Base-by-base conservation (phyloP, 1,140 invertebrate species). In the Drosophila nigrodunni region DNA sequence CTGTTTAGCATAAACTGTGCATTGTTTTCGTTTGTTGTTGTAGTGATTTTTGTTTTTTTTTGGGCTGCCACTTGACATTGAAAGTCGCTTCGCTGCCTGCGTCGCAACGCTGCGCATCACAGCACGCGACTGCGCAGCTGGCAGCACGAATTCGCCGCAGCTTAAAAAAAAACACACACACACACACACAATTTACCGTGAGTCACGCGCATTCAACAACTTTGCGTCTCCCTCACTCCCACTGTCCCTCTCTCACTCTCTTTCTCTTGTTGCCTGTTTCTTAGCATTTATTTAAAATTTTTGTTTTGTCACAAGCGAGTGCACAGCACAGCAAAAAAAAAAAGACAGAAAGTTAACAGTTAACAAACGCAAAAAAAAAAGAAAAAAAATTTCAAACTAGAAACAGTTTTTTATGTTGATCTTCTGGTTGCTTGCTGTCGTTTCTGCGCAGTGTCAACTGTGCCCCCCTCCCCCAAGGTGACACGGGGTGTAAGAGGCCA, bases 1-100 rank as follows among this genome's bases (percentile, higher is more conserved):
- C 50, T 72, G 15, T 41, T 72, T 66, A 72, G 25, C 69, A 72
- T 72, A 66, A 72, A 25, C 50, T 52, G 34, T 57, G 52, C 75
- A 57, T 52, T 77, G 34, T 68, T 54, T 44, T 60, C 11, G 34
- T 2, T 21, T 54, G 43, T 62, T 60, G 35, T 49, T 30, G 21
- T 4, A n/a, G 46, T 15, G 10, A 37, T 54, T 68, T 39, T 49
- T 55, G 37, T 58, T 57, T 30, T 37, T 18, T 25, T 61, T 61
- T 61, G 44, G 37, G 46, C 59, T 59, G 49, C 43, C 72, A 75
- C 80, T 82, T 82, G 80, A 82, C 79, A 82, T 82, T 82, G 79
- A 82, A 82, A 78, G 57, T 61, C 79, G 79, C 74, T 59, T 46
- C 65, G 71, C 52, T 54, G 44, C 65, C 52, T 39, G 52, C 52